Conservation (phyloP, 2,888 invertebrate genomes). For the Pheosia gnoma region DNA sequence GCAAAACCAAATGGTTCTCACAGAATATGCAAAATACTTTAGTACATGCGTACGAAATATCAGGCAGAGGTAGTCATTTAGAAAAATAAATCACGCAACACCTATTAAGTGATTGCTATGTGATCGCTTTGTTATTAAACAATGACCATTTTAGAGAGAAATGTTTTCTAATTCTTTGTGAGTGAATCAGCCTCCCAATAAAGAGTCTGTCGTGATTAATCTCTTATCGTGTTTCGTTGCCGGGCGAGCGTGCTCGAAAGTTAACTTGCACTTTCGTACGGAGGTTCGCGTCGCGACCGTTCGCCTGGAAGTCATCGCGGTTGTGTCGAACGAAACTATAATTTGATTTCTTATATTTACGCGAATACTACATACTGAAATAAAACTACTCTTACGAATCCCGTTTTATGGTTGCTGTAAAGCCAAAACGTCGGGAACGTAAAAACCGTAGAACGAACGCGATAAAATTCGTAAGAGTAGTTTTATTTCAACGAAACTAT, state of each 20-base stretch:
- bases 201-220: constrained; percentile 37
- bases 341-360: constrained; percentile 11
- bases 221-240: constrained; percentile 39
- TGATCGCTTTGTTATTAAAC: constrained; percentile 42
- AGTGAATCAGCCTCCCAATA: constrained; percentile 39
- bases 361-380: no score
- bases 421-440: no score
- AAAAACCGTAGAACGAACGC: no score
- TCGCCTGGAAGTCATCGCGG: constrained; percentile 22
- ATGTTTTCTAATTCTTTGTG: constrained; percentile 41
- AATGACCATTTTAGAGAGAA: constrained; percentile 41
- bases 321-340: constrained; percentile 19
- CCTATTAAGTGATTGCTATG: constrained; percentile 22
- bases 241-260: constrained; percentile 37
- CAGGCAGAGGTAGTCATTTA: constrained; percentile 18
- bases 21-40: no score
- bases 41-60: no score
- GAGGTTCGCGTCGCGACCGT: constrained; percentile 12
- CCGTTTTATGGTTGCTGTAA: no score
- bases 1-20: no score
- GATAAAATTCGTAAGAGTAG: no score
- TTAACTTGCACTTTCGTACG: constrained; percentile 49
- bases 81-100: constrained; percentile 36
- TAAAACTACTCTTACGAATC: no score
- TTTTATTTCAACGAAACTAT: constrained; percentile 18